These are phyloP conservation scores for Tenthredo mesomela DNA, from an alignment of 2,888 invertebrate genomes.

Conservation along the genomic window DNA sequence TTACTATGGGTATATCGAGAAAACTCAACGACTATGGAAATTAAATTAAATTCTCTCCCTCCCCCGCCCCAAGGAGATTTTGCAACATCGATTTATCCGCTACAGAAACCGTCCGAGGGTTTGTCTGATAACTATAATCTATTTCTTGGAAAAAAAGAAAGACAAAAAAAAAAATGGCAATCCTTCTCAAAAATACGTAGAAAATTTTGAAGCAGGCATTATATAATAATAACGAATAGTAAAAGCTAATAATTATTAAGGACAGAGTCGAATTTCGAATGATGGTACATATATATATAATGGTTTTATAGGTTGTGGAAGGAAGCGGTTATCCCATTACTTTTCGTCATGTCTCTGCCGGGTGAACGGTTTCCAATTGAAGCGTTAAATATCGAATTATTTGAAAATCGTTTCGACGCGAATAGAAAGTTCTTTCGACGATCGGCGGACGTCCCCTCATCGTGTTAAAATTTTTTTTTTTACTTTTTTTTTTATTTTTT, in stretches of 20 bases:
- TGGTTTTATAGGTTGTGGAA: slow-evolving; percentile 15
- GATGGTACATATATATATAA: too few relatives aligned
- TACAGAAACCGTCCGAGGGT: neutral
- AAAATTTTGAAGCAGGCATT: neutral
- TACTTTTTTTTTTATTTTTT: neutral
- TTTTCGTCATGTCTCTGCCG: neutral
- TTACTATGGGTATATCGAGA: neutral
- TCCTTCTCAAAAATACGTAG: neutral
- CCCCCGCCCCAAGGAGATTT: neutral
- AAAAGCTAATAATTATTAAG: neutral
- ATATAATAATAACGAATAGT: neutral
- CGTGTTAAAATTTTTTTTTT: neutral
- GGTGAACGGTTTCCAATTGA: neutral
- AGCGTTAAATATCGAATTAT: slow-evolving; percentile 34
- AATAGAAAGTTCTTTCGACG: neutral
- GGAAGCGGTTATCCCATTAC: neutral
- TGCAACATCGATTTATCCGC: neutral
- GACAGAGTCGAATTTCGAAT: neutral
- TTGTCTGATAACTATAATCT: neutral
- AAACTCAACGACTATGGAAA: neutral
- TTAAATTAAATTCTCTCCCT: slow-evolving; percentile 14
- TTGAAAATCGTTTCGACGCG: slow-evolving; percentile 23
- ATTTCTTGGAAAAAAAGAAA: neutral
- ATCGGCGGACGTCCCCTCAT: neutral
- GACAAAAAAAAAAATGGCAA: neutral